Conservation (phyloP, 2,797 vertebrate species). For the Sebastes itinus region DNA sequence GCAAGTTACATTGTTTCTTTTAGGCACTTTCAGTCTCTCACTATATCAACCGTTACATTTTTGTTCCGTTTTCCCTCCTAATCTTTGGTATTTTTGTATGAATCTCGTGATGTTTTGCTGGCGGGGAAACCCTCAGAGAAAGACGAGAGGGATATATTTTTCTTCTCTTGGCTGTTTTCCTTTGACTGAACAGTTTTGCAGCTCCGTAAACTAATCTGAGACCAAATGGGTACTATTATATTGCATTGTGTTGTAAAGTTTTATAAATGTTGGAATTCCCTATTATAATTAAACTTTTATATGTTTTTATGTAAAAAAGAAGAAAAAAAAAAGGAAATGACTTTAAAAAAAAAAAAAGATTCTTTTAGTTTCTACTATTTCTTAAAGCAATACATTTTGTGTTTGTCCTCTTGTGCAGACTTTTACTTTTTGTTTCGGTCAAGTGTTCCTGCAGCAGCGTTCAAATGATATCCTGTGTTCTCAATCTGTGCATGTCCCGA, state of each 20-base stretch:
- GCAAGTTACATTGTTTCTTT: slow-evolving; percentile 34
- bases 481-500: slow-evolving; percentile 70
- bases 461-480: slow-evolving; percentile 46
- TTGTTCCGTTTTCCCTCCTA: background rate
- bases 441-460: slow-evolving; percentile 50
- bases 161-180: slow-evolving; percentile 29
- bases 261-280: slow-evolving; percentile 76
- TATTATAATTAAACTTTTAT: slow-evolving; percentile 82
- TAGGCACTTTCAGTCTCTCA: slow-evolving; percentile 67
- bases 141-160: background rate
- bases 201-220: slow-evolving; percentile 69
- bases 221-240: slow-evolving; percentile 83
- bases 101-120: slow-evolving; percentile 41
- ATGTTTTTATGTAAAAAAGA: slow-evolving; percentile 81
- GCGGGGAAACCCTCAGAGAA: slow-evolving; percentile 31
- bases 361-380: slow-evolving; percentile 65
- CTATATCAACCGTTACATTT: slow-evolving; percentile 29
- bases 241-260: slow-evolving; percentile 83
- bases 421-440: slow-evolving; percentile 37
- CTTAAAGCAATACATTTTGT: slow-evolving; percentile 71
- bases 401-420: slow-evolving; percentile 56
- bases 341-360: slow-evolving; percentile 22
- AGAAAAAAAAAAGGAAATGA: slow-evolving; percentile 40
- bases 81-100: slow-evolving; percentile 29
- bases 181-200: slow-evolving; percentile 67